These are phyloP conservation scores for Euzophera pinguis DNA, from an alignment of 2,888 invertebrate genomes.

Conservation along the genomic window DNA sequence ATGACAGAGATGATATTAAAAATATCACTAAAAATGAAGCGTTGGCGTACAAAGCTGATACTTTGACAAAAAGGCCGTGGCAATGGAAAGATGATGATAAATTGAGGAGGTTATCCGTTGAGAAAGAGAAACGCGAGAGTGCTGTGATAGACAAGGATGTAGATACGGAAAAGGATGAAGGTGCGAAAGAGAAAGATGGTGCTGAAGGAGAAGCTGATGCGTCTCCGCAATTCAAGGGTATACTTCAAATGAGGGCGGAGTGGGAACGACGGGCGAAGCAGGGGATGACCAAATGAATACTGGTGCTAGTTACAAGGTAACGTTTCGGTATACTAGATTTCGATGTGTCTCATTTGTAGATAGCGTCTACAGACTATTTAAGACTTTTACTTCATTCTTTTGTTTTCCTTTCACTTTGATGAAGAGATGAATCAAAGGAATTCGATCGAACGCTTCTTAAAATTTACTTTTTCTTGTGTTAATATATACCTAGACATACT, in stretches of 20 bases:
- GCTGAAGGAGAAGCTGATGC: slow-evolving; percentile 57
- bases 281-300: slow-evolving; percentile 80
- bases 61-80: slow-evolving; percentile 65
- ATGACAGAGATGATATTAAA: slow-evolving; percentile 70
- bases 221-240: slow-evolving; percentile 83
- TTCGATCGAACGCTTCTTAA: slow-evolving; percentile 8
- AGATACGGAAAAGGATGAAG: slow-evolving; percentile 53
- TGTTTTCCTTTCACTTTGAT: slow-evolving; percentile 9
- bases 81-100: slow-evolving; percentile 62
- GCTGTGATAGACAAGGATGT: slow-evolving; percentile 66
- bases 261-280: slow-evolving; percentile 89
- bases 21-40: slow-evolving; percentile 62
- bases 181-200: slow-evolving; percentile 49
- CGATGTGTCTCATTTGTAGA: slow-evolving; percentile 13
- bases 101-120: slow-evolving; percentile 46
- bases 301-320: slow-evolving; percentile 66
- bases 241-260: slow-evolving; percentile 86
- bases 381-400: slow-evolving; percentile 8
- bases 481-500: background rate
- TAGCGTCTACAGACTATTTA: slow-evolving; percentile 13
- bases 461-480: background rate
- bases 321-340: slow-evolving; percentile 13
- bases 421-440: background rate
- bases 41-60: slow-evolving; percentile 66
- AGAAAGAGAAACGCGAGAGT: slow-evolving; percentile 60